Base-by-base conservation (phyloP, 2,888 invertebrate genomes). In the Arctia plantaginis region DNA sequence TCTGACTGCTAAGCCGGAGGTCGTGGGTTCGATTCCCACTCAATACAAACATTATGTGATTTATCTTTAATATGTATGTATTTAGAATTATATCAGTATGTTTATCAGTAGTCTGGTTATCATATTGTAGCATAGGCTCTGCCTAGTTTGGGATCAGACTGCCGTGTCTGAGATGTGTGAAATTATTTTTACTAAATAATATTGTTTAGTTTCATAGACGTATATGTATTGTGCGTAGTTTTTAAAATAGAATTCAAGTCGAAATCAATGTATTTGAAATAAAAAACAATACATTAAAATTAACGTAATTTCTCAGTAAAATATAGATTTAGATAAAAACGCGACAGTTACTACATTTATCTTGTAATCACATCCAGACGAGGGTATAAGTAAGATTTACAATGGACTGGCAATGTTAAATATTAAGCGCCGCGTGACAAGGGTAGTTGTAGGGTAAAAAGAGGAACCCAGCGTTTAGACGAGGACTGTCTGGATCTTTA, bases 381-480 rank as follows among this genome's bases (percentile, higher is more conserved):
- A 84, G 84, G 83, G 84, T 84, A 71, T 82, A 83, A 83, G 82
- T 84, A 82, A 84, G 83, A 83, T 83, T 84, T 83, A 83, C 82
- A 82, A 77, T 76, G 76, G 80, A 77, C 81, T 73, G 85, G 80
- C 75, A 81, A 80, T 82, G 84, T 90, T 90, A 90, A 91, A 91
- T 91, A 91, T 91, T 91, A 88, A 91, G 87, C 81, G 81, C 77
- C 75, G 75, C 74, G 81, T 89, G 89, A 90, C 90, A 86, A 84
- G 89, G 90, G 88, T 84, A 77, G 30, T 64, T 44, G 41, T 30
- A 44, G 30, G 66, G 13, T 20, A 33, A 30, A 27, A 66, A 33
- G 59, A 33, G 72, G 44, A 41, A 13, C 41, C 30, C 13, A 20
- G 30, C 41, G 41, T 62, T 35, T 62, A 70, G 30, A 44, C 62